These are phyloP conservation scores for Drosophila aff. DNA, from an alignment of 1,140 invertebrate species.

Conservation along the genomic window DNA sequence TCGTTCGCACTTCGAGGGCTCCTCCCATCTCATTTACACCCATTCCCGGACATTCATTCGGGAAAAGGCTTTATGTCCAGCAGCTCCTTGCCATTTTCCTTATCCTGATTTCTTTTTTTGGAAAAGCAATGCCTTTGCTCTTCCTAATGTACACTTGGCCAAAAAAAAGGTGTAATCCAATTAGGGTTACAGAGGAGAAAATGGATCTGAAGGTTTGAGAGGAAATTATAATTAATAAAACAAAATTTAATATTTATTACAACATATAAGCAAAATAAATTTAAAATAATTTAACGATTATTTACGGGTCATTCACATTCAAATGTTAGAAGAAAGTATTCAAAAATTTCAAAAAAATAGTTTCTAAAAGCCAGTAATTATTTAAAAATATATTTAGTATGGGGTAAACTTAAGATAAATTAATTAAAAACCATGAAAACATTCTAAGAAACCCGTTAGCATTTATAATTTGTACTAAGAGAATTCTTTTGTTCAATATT, in stretches of 20 bases:
- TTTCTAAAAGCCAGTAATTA: neutral
- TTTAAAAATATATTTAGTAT: neutral
- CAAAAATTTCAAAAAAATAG: neutral
- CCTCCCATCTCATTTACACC: slow-evolving; percentile 35
- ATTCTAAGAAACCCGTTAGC: neutral
- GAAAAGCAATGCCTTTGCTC: slow-evolving; percentile 16
- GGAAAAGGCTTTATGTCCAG: slow-evolving; percentile 46
- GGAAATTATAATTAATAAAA: neutral
- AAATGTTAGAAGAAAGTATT: neutral
- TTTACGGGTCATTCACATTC: too few species aligned
- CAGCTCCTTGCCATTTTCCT: slow-evolving; percentile 17
- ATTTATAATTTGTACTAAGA: neutral
- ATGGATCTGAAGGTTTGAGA: neutral
- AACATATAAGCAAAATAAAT: too few species aligned
- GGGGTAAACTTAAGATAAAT: too few species aligned
- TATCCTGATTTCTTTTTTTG: slow-evolving; percentile 20
- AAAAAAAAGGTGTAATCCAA: slow-evolving; percentile 1
- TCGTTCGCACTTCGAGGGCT: slow-evolving; percentile 48
- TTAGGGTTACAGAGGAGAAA: slow-evolving; percentile 1
- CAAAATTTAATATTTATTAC: too few species aligned
- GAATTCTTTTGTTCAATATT: neutral
- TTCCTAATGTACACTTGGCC: slow-evolving; percentile 8
- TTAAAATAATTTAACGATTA: too few species aligned
- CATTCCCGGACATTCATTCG: slow-evolving; percentile 40
- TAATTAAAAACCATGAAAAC: neutral